phyloP scores from a whole-genome alignment of 1,140 invertebrate genomes.

The Tetranychus urticae region DNA sequence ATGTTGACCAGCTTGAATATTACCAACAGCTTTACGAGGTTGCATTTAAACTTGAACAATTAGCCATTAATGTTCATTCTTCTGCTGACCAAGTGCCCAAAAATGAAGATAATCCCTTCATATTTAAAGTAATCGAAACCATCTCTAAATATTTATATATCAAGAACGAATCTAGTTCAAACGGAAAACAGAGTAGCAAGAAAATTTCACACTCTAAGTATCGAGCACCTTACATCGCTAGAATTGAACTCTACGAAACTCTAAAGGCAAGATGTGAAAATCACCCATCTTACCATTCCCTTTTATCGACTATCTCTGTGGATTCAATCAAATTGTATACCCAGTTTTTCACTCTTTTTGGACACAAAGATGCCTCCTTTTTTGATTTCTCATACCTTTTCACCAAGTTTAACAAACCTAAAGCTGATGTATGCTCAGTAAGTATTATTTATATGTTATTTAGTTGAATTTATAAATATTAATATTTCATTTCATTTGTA shows the following conservation, averaged over 20 bases:
- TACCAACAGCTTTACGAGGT: slow-evolving; percentile 6
- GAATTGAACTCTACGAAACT: slow-evolving; percentile 44
- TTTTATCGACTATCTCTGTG: not conserved
- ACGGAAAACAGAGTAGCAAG: not conserved
- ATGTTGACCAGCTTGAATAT: slow-evolving; percentile 10
- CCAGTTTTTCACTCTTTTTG: slow-evolving; percentile 54
- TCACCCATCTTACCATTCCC: not conserved
- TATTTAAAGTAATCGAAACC: not conserved
- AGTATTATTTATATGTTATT: not conserved
- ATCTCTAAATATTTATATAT: not conserved
- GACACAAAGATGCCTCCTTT: slow-evolving; percentile 52
- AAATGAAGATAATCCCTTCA: not conserved
- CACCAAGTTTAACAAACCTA: not conserved
- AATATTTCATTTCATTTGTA: not conserved
- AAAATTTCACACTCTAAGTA: slow-evolving; percentile 14
- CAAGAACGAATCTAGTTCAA: not conserved
- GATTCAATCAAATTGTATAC: slow-evolving; percentile 28
- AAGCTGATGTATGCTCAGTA: not conserved
- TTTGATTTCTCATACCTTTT: slow-evolving; percentile 32
- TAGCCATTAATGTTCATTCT: not conserved
- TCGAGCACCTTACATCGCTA: slow-evolving; percentile 52
- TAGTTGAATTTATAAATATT: not conserved
- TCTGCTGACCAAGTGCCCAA: not conserved
- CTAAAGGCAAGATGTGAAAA: slow-evolving; percentile 17
- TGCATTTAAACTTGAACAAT: slow-evolving; percentile 1